A percentile compares a stretch with the other conserved stretches of the same genome.
These are phyloP conservation scores for Diabrotica undecimpunctata DNA, from an alignment of 1,140 invertebrate genomes.

Conservation along the genomic window DNA sequence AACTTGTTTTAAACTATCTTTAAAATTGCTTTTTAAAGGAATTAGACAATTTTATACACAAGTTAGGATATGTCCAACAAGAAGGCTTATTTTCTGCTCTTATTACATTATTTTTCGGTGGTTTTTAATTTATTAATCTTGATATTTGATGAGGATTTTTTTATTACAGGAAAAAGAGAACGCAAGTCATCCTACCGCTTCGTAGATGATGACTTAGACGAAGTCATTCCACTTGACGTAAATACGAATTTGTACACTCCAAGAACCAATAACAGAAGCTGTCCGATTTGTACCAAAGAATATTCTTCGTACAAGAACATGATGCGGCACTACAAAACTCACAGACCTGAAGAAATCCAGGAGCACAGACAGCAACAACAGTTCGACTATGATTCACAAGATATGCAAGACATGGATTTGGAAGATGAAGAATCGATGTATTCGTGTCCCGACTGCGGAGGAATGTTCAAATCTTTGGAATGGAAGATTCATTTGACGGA, in stretches of 20 bases:
- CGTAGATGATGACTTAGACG: constrained; percentile 18
- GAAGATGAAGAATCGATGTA: constrained; percentile 53
- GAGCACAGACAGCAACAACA: not conserved
- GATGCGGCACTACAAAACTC: constrained; percentile 54
- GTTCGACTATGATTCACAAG: not conserved
- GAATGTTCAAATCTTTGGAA: constrained; percentile 52
- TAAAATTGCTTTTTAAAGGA: too few relatives aligned
- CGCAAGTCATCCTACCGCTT: constrained; percentile 22
- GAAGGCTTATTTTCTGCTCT: too few relatives aligned
- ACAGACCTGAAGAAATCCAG: constrained; percentile 31
- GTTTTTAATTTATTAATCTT: not conserved
- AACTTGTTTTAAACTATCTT: too few relatives aligned
- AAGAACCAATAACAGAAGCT: constrained; percentile 27
- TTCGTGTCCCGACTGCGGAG: constrained; percentile 55
- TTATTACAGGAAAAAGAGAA: constrained; percentile 21
- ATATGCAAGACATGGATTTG: constrained; percentile 22
- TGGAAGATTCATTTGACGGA: constrained; percentile 55
- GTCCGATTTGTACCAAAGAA: constrained; percentile 53
- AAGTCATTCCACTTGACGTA: constrained; percentile 12
- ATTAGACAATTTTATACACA: too few relatives aligned
- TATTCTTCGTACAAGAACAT: constrained; percentile 54
- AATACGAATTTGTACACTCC: not conserved
- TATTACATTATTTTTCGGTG: too few relatives aligned
- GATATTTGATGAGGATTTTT: constrained; percentile 3
- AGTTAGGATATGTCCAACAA: too few relatives aligned